A percentile compares a stretch with the other conserved stretches of the same genome.
Conservation (phyloP, 2,113 vertebrate species). For the Fulica atra region DNA sequence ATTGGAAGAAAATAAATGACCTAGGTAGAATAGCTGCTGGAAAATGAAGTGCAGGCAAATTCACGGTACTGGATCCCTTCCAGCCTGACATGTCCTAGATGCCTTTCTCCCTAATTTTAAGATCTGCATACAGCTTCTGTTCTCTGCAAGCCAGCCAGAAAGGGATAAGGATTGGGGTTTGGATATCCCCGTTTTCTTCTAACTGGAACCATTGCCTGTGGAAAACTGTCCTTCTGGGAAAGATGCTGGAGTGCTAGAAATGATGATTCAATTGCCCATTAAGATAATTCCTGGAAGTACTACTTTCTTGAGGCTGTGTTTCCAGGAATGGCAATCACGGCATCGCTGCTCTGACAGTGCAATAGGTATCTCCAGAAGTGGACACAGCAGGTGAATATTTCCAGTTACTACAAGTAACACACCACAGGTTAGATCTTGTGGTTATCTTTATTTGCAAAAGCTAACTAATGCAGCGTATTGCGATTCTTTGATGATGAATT, state of each 20-base stretch:
- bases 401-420: neutral
- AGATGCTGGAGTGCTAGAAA: conserved; percentile 67
- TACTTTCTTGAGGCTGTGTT: conserved; percentile 52
- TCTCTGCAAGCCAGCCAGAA: conserved; percentile 10
- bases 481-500: conserved; percentile 50
- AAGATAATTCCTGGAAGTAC: conserved; percentile 72
- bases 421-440: neutral
- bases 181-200: conserved; percentile 48
- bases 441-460: conserved; percentile 65
- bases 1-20: conserved; percentile 47
- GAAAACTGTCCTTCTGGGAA: conserved; percentile 68
- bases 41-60: conserved; percentile 21
- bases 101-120: conserved; percentile 36
- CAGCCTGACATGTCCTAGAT: neutral
- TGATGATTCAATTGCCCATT: conserved; percentile 76
- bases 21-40: conserved; percentile 7
- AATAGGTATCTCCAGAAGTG: conserved; percentile 35
- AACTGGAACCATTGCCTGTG: conserved; percentile 55
- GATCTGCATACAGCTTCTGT: conserved; percentile 11
- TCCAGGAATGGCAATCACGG: conserved; percentile 50
- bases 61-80: neutral
- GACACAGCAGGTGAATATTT: conserved; percentile 47
- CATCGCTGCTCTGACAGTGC: conserved; percentile 5
- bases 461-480: conserved; percentile 48
- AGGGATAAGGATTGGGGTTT: neutral